These are phyloP conservation scores for Paelopatides confundens DNA, from an alignment of 53 echinoderm and acorn worm species.

Conservation along the genomic window DNA sequence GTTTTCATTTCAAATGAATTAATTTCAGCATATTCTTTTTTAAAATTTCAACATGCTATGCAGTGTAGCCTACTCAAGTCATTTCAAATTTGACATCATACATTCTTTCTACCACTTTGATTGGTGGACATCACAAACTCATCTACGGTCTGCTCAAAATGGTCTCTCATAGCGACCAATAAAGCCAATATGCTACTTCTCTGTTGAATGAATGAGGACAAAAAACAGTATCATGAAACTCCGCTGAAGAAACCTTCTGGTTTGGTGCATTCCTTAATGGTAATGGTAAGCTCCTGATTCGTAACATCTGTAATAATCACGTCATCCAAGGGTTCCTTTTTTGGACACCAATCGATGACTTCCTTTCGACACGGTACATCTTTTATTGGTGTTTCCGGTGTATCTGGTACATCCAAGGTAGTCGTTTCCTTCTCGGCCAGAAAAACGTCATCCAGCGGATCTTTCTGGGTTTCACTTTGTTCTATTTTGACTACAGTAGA, in stretches of 20 bases:
- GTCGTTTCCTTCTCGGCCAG: neutral
- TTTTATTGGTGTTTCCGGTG: neutral
- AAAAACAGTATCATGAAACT: neutral
- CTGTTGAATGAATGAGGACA: neutral
- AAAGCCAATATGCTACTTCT: too few relatives aligned
- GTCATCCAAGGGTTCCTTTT: constrained; percentile 45
- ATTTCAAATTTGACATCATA: too few relatives aligned
- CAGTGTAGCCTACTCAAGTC: too few relatives aligned
- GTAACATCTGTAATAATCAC: constrained; percentile 85
- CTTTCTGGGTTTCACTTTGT: neutral
- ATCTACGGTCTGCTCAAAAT: too few relatives aligned
- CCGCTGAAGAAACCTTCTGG: constrained; percentile 76
- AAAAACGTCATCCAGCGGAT: constrained; percentile 36
- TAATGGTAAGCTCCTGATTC: constrained; percentile 72
- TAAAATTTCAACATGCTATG: too few relatives aligned
- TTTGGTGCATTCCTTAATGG: constrained; percentile 74
- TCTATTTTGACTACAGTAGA: neutral
- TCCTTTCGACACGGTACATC: neutral
- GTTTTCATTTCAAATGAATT: too few relatives aligned
- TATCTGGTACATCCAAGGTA: neutral
- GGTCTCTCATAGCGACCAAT: too few relatives aligned
- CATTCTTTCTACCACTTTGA: too few relatives aligned
- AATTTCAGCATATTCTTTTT: too few relatives aligned
- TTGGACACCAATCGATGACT: constrained; percentile 64
- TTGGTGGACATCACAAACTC: too few relatives aligned